Base-by-base conservation (phyloP, 2,888 invertebrate genomes). In the Dromius quadrimaculatus region DNA sequence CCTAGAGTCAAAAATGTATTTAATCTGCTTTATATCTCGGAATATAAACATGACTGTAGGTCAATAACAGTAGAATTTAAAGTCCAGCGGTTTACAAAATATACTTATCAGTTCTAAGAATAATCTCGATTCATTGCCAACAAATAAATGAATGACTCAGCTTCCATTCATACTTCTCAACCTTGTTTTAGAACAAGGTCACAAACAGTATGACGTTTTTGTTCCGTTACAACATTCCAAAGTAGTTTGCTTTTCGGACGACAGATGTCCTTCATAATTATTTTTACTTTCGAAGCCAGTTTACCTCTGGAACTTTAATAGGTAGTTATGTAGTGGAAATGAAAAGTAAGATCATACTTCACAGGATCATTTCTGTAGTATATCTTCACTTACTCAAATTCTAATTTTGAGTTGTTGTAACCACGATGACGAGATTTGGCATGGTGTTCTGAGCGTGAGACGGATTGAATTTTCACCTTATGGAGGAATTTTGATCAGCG, bases 331-430 rank as follows among this genome's bases (percentile, higher is more conserved):
- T n/a, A n/a, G n/a, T n/a, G n/a, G n/a, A n/a, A n/a, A n/a, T n/a
- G n/a, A n/a, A n/a, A 1, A 61, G 20, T 74, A 80, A 80, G 79
- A 80, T 80, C 79, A 80, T 80, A 80, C 87, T 87, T 87, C 86
- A 86, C 86, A 87, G 87, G 87, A 87, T 88, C 87, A 87, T 87
- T 88, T 87, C 87, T 88, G 87, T 86, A 88, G 87, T 87, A 83
- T 82, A 85, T 87, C 85, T 87, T 86, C 85, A 79, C 81, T 82
- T 80, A 80, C 84, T 85, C 84, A 84, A 81, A 83, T 80, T 82
- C 81, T 82, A 84, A 76, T 74, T 77, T 81, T 80, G 85, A 85
- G 84, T 82, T 75, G 76, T 79, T 77, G 79, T 80, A 85, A 79
- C 87, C 85, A 85, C 83, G 87, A 86, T 85, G 87, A 88, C 74